Evolutionary conservation across 2,113 vertebrate genomes (phyloP).

Genomic region (Paedocypris sp.): DNA sequence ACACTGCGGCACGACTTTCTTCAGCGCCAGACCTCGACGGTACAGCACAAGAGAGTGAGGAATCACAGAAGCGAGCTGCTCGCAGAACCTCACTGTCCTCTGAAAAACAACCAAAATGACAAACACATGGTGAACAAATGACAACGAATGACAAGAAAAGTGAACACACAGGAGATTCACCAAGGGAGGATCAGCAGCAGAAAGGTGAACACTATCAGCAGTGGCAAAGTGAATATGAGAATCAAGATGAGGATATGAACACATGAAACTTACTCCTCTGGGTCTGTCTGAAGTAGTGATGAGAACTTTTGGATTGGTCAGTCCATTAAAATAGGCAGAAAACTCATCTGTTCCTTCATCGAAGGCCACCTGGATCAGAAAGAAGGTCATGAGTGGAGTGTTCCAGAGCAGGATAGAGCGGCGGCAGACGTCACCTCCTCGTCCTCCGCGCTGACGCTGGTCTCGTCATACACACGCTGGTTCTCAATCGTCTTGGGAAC

Average conservation of each 20-base stretch:
- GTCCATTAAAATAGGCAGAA: conserved; percentile 85
- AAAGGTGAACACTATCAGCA: no score
- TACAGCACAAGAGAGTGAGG: conserved; percentile 91
- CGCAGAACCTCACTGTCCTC: conserved; percentile 87
- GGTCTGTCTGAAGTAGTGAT: conserved; percentile 96
- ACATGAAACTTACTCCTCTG: conserved; percentile 69
- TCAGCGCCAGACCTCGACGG: conserved; percentile 88
- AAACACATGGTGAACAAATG: neutral
- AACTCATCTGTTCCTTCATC: conserved; percentile 97
- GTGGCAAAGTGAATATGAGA: no score
- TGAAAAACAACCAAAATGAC: conserved; percentile 40
- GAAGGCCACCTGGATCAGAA: conserved; percentile 72
- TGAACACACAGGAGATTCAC: neutral
- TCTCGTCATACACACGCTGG: conserved; percentile 88
- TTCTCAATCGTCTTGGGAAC: conserved; percentile 97
- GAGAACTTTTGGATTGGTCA: conserved; percentile 91
- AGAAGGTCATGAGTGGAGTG: neutral
- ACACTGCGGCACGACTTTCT: conserved; percentile 90
- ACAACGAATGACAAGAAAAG: neutral
- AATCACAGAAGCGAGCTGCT: conserved; percentile 79
- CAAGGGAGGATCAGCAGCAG: no score
- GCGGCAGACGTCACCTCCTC: conserved; percentile 71
- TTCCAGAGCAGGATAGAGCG: neutral
- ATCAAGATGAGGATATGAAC: neutral
- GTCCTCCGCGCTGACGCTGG: conserved; percentile 83